These are phyloP conservation scores for Orestias chungarensis DNA, from an alignment of 2,797 vertebrate species.

Conservation along the genomic window DNA sequence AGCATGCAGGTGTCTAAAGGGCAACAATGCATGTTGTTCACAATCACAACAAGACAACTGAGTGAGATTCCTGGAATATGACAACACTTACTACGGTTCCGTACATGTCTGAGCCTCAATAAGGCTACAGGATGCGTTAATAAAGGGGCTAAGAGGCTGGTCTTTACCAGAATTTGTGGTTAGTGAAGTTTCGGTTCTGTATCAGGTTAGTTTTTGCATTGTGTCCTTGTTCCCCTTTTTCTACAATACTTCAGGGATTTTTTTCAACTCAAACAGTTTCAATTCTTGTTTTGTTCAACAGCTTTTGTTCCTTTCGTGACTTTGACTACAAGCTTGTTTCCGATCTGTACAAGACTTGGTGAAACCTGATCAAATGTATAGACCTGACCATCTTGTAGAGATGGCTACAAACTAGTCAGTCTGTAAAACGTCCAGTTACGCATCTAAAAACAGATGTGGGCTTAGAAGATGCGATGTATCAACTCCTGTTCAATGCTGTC, in stretches of 20 bases:
- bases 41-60: neutral
- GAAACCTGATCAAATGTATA: neutral
- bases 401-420: neutral
- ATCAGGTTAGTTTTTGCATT: neutral
- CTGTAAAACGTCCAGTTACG: neutral
- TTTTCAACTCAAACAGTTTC: neutral
- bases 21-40: no score
- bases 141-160: neutral
- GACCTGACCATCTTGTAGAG: neutral
- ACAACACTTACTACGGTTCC: neutral
- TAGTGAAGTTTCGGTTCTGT: neutral
- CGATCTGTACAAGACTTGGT: neutral
- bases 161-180: neutral
- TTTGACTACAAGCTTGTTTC: neutral
- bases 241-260: neutral
- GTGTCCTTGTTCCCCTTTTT: conserved; percentile 5
- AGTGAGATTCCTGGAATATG: neutral
- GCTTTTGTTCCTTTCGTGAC: neutral
- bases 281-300: neutral
- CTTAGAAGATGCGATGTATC: neutral
- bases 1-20: neutral
- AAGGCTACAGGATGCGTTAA: neutral
- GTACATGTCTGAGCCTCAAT: neutral
- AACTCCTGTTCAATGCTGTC: neutral
- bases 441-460: neutral